A percentile compares a stretch with the other conserved stretches of the same genome.
Evolutionary conservation across 1,140 invertebrate species (phyloP).

Genomic region (Hermatobates lingyangjiaoensis): DNA sequence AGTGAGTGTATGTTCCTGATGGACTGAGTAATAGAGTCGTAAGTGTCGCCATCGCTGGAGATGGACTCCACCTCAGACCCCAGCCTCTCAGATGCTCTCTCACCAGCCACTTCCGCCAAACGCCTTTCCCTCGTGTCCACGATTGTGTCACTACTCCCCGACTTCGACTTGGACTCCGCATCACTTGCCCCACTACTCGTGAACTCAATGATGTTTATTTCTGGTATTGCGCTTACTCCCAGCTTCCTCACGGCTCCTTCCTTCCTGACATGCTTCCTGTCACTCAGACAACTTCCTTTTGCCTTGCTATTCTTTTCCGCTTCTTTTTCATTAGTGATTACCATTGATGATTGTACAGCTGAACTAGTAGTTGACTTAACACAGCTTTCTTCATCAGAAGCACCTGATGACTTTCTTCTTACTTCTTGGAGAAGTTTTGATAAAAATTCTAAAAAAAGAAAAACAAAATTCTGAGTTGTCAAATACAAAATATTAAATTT

Average conservation of each 20-base stretch:
- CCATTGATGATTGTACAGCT: too few relatives aligned
- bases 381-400: not conserved
- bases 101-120: not conserved
- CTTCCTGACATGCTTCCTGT: too few relatives aligned
- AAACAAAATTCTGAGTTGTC: too few relatives aligned
- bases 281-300: too few relatives aligned
- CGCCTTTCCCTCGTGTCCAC: too few relatives aligned
- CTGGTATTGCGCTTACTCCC: not conserved
- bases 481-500: too few relatives aligned
- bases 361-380: not conserved
- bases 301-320: too few relatives aligned
- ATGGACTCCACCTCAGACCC: not conserved
- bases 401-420: not conserved
- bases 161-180: not conserved
- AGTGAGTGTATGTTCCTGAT: not conserved
- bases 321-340: too few relatives aligned
- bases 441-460: not conserved
- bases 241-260: too few relatives aligned
- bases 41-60: not conserved
- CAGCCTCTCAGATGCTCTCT: not conserved
- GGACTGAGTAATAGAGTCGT: not conserved
- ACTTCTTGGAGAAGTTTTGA: not conserved
- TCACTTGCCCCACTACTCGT: not conserved
- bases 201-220: not conserved
- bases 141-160: not conserved